These are phyloP conservation scores for Sebastes goodei DNA, from an alignment of 2,797 vertebrate species.

Conservation along the genomic window DNA sequence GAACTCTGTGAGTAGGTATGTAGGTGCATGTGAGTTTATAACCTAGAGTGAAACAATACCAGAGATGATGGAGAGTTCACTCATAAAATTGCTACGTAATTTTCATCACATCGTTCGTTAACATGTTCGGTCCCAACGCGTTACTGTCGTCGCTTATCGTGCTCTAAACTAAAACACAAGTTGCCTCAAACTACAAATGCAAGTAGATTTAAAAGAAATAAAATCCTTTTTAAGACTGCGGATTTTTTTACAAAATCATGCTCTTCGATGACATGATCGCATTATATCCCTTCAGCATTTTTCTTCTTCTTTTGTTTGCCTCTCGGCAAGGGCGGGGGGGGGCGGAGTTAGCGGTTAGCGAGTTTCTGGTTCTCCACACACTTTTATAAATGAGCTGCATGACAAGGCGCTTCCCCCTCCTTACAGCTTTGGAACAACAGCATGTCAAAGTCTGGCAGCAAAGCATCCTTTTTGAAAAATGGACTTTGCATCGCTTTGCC, in stretches of 20 bases:
- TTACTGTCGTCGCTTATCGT: not conserved
- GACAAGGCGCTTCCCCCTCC: constrained; percentile 37
- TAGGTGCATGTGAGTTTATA: constrained; percentile 39
- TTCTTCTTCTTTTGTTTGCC: constrained; percentile 18
- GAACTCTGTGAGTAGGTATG: constrained; percentile 37
- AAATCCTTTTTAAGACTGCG: not conserved
- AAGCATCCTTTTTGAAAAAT: constrained; percentile 46
- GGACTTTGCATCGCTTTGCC: constrained; percentile 39
- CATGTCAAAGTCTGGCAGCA: constrained; percentile 51
- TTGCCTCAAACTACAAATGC: not conserved
- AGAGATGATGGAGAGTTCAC: constrained; percentile 18
- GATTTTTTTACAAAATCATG: not conserved
- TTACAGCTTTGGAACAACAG: constrained; percentile 41
- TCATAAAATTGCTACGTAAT: not conserved
- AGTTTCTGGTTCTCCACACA: constrained; percentile 28
- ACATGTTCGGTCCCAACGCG: not conserved
- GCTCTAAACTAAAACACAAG: not conserved
- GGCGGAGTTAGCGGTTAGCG: not conserved
- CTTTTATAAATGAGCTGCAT: constrained; percentile 49
- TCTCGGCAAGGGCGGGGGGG: not conserved
- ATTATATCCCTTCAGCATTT: not conserved
- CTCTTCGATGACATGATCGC: not conserved
- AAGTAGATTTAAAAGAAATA: constrained; percentile 2
- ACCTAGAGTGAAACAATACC: constrained; percentile 1
- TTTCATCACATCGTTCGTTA: not conserved